A percentile compares a stretch with the other conserved stretches of the same genome.
phyloP scores from a whole-genome alignment of 2,888 invertebrate genomes.

The Ichneumoninae sp. region DNA sequence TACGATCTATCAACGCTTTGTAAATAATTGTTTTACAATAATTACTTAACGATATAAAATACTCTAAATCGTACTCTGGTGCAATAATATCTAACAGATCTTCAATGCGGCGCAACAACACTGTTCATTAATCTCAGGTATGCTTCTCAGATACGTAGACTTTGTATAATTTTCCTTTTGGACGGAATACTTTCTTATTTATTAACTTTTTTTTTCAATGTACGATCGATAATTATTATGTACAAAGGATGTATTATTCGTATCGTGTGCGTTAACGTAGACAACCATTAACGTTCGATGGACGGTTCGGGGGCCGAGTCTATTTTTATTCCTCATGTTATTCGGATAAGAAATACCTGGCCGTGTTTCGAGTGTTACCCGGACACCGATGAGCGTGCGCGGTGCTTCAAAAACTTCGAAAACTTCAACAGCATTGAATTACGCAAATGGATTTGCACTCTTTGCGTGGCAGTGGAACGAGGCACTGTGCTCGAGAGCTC shows the following conservation, averaged over 20 bases:
- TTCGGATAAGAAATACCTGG: neutral
- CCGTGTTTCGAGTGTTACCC: neutral
- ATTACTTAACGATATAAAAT: constrained; percentile 53
- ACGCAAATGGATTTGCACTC: constrained; percentile 1
- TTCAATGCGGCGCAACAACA: constrained; percentile 15
- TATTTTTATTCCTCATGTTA: neutral
- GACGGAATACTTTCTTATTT: constrained; percentile 48
- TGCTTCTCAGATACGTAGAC: constrained; percentile 30
- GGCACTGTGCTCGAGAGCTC: constrained; percentile 11
- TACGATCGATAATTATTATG: constrained; percentile 31
- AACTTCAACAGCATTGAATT: constrained; percentile 2
- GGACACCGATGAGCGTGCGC: neutral
- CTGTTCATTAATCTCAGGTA: constrained; percentile 36
- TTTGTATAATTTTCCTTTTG: constrained; percentile 43
- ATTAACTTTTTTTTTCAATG: constrained; percentile 1
- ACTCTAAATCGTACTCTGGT: constrained; percentile 64
- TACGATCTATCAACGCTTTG: constrained; percentile 44
- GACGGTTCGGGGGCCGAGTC: neutral
- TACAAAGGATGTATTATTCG: constrained; percentile 34
- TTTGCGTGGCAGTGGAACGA: constrained; percentile 55
- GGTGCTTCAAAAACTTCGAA: neutral
- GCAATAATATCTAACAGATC: constrained; percentile 55
- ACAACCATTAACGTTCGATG: neutral
- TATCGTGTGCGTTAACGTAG: neutral
- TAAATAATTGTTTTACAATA: constrained; percentile 56